A percentile compares a stretch with the other conserved stretches of the same genome.
These are phyloP conservation scores for Parthenolecanium corni DNA, from an alignment of 2,888 invertebrate genomes.

Conservation along the genomic window DNA sequence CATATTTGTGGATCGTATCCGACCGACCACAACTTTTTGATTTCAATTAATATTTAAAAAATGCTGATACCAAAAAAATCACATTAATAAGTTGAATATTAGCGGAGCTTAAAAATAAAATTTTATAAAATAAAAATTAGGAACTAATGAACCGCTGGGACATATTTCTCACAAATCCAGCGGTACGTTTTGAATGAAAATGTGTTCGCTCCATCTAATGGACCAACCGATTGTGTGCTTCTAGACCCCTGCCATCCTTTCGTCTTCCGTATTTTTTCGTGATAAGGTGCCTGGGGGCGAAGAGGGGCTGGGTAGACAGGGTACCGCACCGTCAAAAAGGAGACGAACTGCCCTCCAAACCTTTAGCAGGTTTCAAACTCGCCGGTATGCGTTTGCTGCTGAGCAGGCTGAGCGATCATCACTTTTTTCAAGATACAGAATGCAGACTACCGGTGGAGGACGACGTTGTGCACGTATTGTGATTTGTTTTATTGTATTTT, in stretches of 20 bases:
- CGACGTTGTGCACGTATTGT: constrained; percentile 17
- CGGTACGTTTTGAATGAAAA: constrained; percentile 22
- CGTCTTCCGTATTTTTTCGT: constrained; percentile 9
- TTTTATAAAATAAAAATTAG: not conserved
- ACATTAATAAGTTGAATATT: not conserved
- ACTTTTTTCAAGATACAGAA: constrained; percentile 19
- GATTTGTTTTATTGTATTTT: constrained; percentile 9
- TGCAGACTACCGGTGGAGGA: constrained; percentile 18
- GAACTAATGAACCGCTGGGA: not conserved
- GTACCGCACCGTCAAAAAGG: constrained; percentile 13
- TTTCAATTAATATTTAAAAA: too few species aligned
- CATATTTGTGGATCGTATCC: too few species aligned
- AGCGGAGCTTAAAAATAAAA: not conserved
- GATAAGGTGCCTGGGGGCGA: constrained; percentile 5
- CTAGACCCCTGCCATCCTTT: not conserved
- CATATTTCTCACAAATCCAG: constrained; percentile 10
- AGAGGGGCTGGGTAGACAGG: constrained; percentile 10
- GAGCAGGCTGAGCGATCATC: constrained; percentile 19
- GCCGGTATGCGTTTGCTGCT: too few species aligned
- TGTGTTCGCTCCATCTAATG: constrained; percentile 15
- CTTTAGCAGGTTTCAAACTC: too few species aligned
- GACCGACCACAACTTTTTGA: too few species aligned
- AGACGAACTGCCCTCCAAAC: too few species aligned
- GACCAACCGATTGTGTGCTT: constrained; percentile 3
- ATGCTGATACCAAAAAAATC: not conserved